phyloP scores from a whole-genome alignment of 2,113 vertebrate species.

The Verasper variegatus region DNA sequence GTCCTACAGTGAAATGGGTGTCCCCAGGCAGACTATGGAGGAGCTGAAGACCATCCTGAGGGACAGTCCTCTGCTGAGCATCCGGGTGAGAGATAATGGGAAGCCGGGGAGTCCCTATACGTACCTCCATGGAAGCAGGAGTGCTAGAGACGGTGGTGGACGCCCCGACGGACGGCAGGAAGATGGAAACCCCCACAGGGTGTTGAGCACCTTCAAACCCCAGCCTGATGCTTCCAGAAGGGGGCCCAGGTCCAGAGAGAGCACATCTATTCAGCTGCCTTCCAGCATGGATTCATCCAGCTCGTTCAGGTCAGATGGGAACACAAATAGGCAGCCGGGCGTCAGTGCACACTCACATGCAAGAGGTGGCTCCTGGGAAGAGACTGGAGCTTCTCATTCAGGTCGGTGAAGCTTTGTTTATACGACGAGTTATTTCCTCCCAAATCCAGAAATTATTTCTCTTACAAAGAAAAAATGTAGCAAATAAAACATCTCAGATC shows the following conservation, averaged over 20 bases:
- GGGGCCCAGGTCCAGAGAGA: conserved; percentile 53
- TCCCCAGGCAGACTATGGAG: conserved; percentile 82
- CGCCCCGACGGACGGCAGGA: conserved; percentile 58
- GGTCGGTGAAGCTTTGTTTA: conserved; percentile 64
- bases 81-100: conserved; percentile 47
- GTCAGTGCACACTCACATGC: conserved; percentile 41
- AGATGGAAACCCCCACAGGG: conserved; percentile 58
- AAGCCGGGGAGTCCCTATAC: conserved; percentile 43
- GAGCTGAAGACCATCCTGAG: conserved; percentile 84
- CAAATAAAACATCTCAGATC: too few species aligned
- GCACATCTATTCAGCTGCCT: conserved; percentile 59
- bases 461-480: too few species aligned
- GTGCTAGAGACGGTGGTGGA: background rate
- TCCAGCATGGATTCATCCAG: conserved; percentile 72
- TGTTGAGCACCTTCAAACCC: conserved; percentile 81
- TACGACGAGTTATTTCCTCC: background rate
- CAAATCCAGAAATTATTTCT: too few species aligned
- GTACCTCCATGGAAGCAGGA: conserved; percentile 55
- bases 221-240: conserved; percentile 74
- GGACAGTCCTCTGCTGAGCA: conserved; percentile 70
- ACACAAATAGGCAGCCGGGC: conserved; percentile 64
- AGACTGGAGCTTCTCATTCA: conserved; percentile 61
- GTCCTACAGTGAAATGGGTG: conserved; percentile 40
- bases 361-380: conserved; percentile 46
- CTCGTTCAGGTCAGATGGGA: conserved; percentile 61